phyloP scores from a whole-genome alignment of 2,888 invertebrate genomes.

The Augochlorella aurata region DNA sequence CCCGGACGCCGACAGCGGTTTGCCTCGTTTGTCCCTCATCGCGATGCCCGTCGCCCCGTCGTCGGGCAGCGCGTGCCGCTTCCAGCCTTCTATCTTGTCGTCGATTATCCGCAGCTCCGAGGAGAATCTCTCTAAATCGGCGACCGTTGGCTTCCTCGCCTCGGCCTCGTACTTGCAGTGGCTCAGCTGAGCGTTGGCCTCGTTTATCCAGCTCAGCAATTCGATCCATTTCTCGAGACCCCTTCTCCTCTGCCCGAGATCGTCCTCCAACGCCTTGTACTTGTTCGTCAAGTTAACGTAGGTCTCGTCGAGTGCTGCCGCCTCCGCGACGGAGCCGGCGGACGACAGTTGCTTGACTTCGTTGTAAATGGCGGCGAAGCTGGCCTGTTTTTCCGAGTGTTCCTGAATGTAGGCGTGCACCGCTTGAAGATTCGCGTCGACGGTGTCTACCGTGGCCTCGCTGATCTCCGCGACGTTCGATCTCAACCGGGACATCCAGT shows the following conservation, averaged over 20 bases:
- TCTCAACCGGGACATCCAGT: conserved; percentile 90
- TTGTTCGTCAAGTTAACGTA: conserved; percentile 90
- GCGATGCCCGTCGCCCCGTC: conserved; percentile 88
- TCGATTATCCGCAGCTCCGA: conserved; percentile 88
- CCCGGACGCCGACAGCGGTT: conserved; percentile 88
- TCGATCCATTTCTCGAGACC: conserved; percentile 92
- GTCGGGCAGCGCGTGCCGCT: conserved; percentile 87
- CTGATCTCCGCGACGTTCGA: conserved; percentile 89
- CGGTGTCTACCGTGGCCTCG: conserved; percentile 91
- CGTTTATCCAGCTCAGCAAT: conserved; percentile 91
- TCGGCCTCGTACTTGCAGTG: conserved; percentile 92
- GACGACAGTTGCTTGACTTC: conserved; percentile 91
- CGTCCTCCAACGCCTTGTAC: conserved; percentile 90
- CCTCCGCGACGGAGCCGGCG: conserved; percentile 89
- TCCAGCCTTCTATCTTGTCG: conserved; percentile 88
- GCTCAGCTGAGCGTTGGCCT: conserved; percentile 89
- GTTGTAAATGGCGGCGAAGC: conserved; percentile 90
- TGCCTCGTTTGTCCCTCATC: conserved; percentile 88
- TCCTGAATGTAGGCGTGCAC: conserved; percentile 92
- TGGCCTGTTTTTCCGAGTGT: conserved; percentile 91
- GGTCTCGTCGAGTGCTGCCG: conserved; percentile 87
- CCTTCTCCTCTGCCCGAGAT: conserved; percentile 88
- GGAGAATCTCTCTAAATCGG: conserved; percentile 87
- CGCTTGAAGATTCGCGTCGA: conserved; percentile 90
- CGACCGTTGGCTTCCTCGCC: conserved; percentile 87